Percentiles rank a stretch among this genome's conserved stretches.
Evolutionary conservation across 2,888 invertebrate species (phyloP).

Genomic region (Hyalella azteca): DNA sequence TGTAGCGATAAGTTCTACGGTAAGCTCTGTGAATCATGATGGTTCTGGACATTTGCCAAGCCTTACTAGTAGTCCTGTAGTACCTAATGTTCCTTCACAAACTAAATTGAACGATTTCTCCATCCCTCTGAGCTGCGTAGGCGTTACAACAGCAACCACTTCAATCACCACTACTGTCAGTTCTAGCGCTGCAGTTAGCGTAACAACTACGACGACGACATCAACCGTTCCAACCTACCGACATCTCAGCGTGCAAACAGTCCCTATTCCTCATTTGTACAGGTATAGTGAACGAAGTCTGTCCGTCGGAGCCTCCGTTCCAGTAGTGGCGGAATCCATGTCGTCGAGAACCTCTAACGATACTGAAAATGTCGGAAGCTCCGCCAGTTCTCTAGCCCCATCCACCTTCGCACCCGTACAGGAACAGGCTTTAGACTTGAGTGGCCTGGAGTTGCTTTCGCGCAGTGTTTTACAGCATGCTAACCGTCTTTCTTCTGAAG

Average conservation of each 20-base stretch:
- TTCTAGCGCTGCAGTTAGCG: neutral
- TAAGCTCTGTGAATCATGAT: conserved; percentile 19
- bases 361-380: too few relatives aligned
- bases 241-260: conserved; percentile 15
- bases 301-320: neutral
- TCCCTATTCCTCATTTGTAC: neutral
- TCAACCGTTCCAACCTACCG: neutral
- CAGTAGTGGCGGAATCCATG: neutral
- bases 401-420: conserved; percentile 22
- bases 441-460: conserved; percentile 52
- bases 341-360: too few relatives aligned
- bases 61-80: conserved; percentile 36
- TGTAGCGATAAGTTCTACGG: conserved; percentile 9
- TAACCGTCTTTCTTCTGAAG: conserved; percentile 38
- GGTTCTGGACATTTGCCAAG: conserved; percentile 12
- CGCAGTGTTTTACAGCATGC: conserved; percentile 49
- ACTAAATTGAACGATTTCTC: neutral
- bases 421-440: conserved; percentile 42
- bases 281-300: neutral
- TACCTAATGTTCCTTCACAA: conserved; percentile 15
- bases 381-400: neutral
- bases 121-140: neutral
- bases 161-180: neutral
- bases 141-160: conserved; percentile 6
- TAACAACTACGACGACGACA: neutral